Evolutionary conservation across 2,113 vertebrate genomes (phyloP), one percentile per base, ranked within the genome.

Genomic region (Phylloscopus trochiloides): DNA sequence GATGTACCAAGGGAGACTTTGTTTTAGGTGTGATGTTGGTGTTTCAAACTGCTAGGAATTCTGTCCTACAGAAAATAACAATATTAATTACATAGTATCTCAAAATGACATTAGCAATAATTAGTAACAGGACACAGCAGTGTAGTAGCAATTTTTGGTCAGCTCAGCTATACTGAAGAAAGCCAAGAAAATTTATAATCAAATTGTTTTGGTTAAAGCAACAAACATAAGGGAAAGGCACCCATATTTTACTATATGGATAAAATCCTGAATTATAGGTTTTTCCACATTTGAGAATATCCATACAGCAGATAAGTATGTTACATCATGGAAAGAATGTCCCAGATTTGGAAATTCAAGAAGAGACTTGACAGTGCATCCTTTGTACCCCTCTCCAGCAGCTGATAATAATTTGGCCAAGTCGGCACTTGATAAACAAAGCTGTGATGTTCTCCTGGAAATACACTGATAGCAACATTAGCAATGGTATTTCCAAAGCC

Each of bases 341-440:
- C 58, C 88, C 82, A 88, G 70, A 75, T 94, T 81, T 92, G 86
- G 92, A 92, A 88, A 84, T 50, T 81, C 25, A 91, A 91, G 73
- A 48, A 88, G 75, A 86, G 57, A 61, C 79, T 63, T 95, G 92
- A 96, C 72, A 96, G 86, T 24, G 57, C 74, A 90, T 88, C 81
- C 95, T 97, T 96, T 93, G 86, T 79, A 93, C 82, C 78, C 91
- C 77, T 94, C 86, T 81, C 83, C n/a, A 91, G 92, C 95, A 97
- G 94, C 91, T 97, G 94, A 95, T 94, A 96, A 90, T 59, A 80
- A 94, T 92, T 96, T 94, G 95, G 91, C 94, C 90, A 45, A 76
- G 95, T 48, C 25, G 43, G 71, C 0, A 0, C 71, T 81, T 72
- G 91, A 96, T 94, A 95, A 95, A 94, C 59, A 94, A 92, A 84